These are phyloP conservation scores for Apis florea DNA, from an alignment of 1,140 invertebrate genomes.

Conservation along the genomic window DNA sequence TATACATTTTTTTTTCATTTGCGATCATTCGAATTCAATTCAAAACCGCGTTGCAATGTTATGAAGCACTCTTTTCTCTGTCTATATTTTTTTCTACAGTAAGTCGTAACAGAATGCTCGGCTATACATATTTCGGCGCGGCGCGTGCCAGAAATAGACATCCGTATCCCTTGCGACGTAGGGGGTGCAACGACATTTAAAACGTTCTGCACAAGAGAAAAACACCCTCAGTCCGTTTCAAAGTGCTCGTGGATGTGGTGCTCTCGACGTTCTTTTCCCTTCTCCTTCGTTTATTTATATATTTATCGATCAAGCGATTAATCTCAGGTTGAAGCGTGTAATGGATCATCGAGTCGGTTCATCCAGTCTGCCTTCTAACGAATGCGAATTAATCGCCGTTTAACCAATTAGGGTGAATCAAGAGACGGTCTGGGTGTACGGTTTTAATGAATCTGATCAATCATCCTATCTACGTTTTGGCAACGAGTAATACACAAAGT, in stretches of 20 bases:
- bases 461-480: background rate
- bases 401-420: conserved; percentile 41
- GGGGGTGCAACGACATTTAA: conserved; percentile 71
- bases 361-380: background rate
- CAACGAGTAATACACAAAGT: background rate
- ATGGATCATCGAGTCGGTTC: conserved; percentile 7
- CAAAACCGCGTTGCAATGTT: background rate
- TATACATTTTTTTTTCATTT: background rate
- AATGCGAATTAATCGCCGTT: conserved; percentile 49
- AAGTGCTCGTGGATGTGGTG: conserved; percentile 23
- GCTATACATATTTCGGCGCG: conserved; percentile 19
- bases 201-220: conserved; percentile 23
- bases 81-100: background rate
- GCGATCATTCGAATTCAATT: too few relatives aligned
- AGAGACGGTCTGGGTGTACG: conserved; percentile 20
- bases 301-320: background rate
- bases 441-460: conserved; percentile 41
- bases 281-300: background rate
- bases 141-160: conserved; percentile 74
- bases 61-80: background rate
- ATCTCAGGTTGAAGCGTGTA: background rate
- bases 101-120: background rate
- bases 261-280: background rate
- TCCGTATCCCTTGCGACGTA: conserved; percentile 61
- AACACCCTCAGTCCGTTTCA: conserved; percentile 47